Conservation (phyloP, 2,888 invertebrate genomes). For the Rhaphigaster nebulosa region DNA sequence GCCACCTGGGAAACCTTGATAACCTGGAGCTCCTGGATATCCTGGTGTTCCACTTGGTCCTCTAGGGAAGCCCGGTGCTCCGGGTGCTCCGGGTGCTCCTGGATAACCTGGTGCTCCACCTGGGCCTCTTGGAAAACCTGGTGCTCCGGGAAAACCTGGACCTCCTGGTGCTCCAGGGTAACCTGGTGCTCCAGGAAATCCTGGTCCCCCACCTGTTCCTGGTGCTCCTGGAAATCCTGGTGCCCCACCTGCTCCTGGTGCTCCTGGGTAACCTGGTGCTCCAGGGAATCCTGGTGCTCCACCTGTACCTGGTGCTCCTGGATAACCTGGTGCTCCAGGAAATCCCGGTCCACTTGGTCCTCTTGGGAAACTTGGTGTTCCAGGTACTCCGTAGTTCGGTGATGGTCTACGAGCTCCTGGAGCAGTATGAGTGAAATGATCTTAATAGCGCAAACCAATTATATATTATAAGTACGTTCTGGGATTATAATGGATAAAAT, state of each 20-base stretch:
- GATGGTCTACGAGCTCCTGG: not conserved
- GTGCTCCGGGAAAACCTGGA: slow-evolving; percentile 57
- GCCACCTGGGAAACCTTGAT: slow-evolving; percentile 59
- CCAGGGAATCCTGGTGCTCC: slow-evolving; percentile 59
- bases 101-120: slow-evolving; percentile 49
- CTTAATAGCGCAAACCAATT: not conserved
- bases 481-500: not conserved
- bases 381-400: not conserved
- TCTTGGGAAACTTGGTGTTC: slow-evolving; percentile 61
- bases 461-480: not conserved
- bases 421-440: not conserved
- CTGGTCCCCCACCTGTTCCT: slow-evolving; percentile 56
- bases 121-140: slow-evolving; percentile 59
- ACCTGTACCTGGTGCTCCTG: slow-evolving; percentile 57
- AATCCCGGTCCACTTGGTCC: slow-evolving; percentile 57
- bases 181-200: slow-evolving; percentile 59
- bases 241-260: slow-evolving; percentile 58
- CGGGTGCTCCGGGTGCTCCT: slow-evolving; percentile 55
- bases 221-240: slow-evolving; percentile 56
- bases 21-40: slow-evolving; percentile 60
- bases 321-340: slow-evolving; percentile 58
- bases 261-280: slow-evolving; percentile 60
- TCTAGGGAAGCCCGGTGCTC: slow-evolving; percentile 54
- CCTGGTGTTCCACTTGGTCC: slow-evolving; percentile 62
- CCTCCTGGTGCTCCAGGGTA: not conserved